phyloP scores from a whole-genome alignment of 2,797 vertebrate genomes.

The Halcyon chelicuti region DNA sequence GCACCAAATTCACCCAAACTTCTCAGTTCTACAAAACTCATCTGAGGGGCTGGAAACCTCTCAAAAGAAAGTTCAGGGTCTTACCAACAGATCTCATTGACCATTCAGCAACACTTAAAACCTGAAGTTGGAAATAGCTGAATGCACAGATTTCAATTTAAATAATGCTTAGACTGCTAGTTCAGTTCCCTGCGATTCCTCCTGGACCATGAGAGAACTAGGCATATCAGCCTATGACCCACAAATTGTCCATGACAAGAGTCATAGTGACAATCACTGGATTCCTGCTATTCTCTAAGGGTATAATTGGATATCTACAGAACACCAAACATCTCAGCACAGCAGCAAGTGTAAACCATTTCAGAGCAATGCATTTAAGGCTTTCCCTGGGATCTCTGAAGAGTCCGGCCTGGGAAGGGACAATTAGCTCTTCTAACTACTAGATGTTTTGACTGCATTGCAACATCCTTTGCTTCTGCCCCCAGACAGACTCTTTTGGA shows the following conservation, averaged over 20 bases:
- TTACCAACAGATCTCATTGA: neutral
- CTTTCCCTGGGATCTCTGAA: neutral
- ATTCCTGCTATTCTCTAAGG: neutral
- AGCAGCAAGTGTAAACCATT: neutral
- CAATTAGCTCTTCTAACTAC: neutral
- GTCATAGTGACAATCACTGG: neutral
- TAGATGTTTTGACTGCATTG: neutral
- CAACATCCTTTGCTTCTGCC: neutral
- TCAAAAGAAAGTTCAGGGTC: neutral
- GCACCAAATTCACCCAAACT: neutral
- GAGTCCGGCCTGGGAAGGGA: neutral
- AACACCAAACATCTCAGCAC: neutral
- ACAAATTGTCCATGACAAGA: neutral
- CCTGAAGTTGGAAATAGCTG: neutral
- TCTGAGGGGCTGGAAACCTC: neutral
- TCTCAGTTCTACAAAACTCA: neutral
- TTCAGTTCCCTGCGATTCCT: neutral
- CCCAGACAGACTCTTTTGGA: neutral
- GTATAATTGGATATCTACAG: fast-evolving
- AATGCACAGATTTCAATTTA: neutral
- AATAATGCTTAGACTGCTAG: neutral
- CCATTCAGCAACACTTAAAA: neutral
- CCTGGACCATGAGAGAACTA: fast-evolving
- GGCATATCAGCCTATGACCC: neutral
- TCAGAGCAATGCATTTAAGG: neutral